A percentile compares a stretch with the other conserved stretches of the same genome.
phyloP scores from a whole-genome alignment of 2,888 invertebrate genomes.

The Drosophila kuntzei region DNA sequence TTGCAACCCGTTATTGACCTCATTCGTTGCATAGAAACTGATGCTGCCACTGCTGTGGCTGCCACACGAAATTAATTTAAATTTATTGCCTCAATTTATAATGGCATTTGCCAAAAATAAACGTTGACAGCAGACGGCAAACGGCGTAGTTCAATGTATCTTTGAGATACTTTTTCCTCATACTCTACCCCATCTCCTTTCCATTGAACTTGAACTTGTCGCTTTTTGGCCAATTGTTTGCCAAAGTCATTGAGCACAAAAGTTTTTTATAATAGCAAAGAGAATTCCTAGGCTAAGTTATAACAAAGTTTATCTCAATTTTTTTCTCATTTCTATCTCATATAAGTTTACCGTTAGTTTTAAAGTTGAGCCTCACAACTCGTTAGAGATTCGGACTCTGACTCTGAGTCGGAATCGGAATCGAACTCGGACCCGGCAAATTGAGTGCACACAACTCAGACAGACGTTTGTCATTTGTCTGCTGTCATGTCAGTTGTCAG shows the following conservation, averaged over 20 bases:
- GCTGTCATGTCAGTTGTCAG: conserved; percentile 81
- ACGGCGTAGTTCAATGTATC: conserved; percentile 58
- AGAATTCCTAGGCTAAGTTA: conserved; percentile 55
- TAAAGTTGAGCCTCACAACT: conserved; percentile 51
- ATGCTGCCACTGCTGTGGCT: conserved; percentile 1
- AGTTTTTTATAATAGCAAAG: conserved; percentile 31
- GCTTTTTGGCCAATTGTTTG: conserved; percentile 64
- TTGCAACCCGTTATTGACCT: conserved; percentile 29
- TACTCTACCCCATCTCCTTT: conserved; percentile 11
- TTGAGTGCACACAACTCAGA: conserved; percentile 68
- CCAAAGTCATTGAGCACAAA: conserved; percentile 67
- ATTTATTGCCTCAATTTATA: conserved; percentile 81
- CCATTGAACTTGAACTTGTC: conserved; percentile 76
- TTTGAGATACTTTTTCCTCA: conserved; percentile 35
- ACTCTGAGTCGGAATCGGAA: background rate
- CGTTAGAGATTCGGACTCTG: conserved; percentile 46
- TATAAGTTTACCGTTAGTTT: conserved; percentile 55
- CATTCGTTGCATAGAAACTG: conserved; percentile 28
- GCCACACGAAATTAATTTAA: conserved; percentile 71
- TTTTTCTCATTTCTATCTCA: background rate
- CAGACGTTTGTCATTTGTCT: conserved; percentile 81
- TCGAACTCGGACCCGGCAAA: conserved; percentile 43
- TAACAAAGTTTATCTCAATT: conserved; percentile 59
- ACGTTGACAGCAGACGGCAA: conserved; percentile 51
- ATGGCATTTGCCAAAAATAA: conserved; percentile 73